Conservation (phyloP, 2,113 vertebrate species). For the Zapornia atra region DNA sequence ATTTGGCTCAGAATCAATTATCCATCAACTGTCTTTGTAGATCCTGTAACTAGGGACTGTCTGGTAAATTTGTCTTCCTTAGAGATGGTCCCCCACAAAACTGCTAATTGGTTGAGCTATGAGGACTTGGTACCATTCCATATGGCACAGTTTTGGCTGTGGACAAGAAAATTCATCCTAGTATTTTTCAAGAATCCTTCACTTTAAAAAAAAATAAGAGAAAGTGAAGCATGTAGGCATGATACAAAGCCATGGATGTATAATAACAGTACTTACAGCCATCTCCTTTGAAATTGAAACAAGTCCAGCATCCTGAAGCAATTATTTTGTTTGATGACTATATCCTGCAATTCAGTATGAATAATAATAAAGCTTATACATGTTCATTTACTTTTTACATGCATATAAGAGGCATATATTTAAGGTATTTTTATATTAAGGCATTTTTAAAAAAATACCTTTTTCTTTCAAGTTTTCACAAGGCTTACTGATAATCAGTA, state of each 20-base stretch:
- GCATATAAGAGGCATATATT: background rate
- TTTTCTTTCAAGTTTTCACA: slow-evolving; percentile 36
- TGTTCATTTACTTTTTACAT: background rate
- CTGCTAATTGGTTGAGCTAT: background rate
- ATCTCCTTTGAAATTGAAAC: background rate
- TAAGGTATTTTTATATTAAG: too few relatives aligned
- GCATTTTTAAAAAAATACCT: background rate
- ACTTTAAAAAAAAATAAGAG: background rate
- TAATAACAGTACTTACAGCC: background rate
- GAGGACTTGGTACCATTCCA: background rate
- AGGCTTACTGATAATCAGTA: slow-evolving; percentile 4
- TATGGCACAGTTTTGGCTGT: background rate
- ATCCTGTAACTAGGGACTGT: background rate
- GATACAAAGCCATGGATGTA: background rate
- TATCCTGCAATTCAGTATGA: background rate
- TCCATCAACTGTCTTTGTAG: background rate
- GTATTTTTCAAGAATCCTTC: background rate
- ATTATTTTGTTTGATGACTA: background rate
- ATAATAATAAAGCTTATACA: background rate
- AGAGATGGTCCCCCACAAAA: background rate
- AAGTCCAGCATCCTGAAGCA: background rate
- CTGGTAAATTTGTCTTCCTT: background rate
- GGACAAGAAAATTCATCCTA: background rate
- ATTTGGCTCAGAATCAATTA: background rate
- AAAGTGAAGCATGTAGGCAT: background rate